These are phyloP conservation scores for Psephotus haematonotus DNA, from an alignment of 2,113 vertebrate species.

Conservation along the genomic window DNA sequence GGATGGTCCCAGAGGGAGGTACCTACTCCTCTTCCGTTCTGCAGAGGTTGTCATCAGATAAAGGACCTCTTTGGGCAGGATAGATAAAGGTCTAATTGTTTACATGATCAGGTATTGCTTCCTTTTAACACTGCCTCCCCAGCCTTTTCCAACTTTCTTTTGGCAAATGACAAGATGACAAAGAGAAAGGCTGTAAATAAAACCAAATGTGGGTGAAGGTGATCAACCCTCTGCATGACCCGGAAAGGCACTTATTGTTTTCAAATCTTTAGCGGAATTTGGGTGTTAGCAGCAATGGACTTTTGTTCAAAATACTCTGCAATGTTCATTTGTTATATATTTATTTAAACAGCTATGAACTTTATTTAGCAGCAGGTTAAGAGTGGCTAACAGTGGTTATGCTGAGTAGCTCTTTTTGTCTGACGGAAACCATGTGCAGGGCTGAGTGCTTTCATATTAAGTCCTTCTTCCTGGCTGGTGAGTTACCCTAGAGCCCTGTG, in stretches of 20 bases:
- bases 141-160: not conserved
- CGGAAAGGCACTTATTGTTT: slow-evolving; percentile 21
- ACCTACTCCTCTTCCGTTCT: slow-evolving; percentile 69
- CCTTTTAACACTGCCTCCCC: not conserved
- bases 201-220: not conserved
- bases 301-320: not conserved
- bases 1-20: slow-evolving; percentile 78
- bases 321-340: not conserved
- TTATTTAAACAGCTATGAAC: not conserved
- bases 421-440: accelerated
- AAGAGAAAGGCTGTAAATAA: slow-evolving; percentile 12
- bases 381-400: accelerated
- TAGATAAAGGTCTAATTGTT: slow-evolving; percentile 72
- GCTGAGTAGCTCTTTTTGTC: not conserved
- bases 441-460: accelerated
- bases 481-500: not conserved
- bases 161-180: not conserved
- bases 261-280: not conserved
- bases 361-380: not conserved
- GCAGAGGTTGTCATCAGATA: slow-evolving; percentile 72
- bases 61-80: slow-evolving; percentile 56
- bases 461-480: not conserved
- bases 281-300: not conserved
- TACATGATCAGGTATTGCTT: slow-evolving; percentile 70
- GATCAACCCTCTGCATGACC: not conserved